Evolutionary conservation across 2,113 vertebrate genomes (phyloP), one percentile per base, ranked within the genome.

Genomic region (Lepisosteus osseus): DNA sequence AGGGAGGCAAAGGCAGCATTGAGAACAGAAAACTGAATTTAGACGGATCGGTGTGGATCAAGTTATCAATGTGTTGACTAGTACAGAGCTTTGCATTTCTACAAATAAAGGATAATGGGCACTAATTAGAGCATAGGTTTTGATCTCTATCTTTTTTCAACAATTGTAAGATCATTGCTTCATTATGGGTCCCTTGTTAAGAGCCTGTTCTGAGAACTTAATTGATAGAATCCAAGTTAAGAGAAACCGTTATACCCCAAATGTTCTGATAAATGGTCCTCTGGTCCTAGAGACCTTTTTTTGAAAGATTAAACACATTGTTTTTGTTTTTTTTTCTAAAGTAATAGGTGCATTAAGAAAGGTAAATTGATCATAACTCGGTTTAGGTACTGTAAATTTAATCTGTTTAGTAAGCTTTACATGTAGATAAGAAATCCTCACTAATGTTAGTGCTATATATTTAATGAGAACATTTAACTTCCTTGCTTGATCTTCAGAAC

Each of bases 331-430:
- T n/a, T 29, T 15, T 47, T 13, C 44, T 47, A 67, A 67, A 11
- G 65, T 67, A 6, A 65, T 43, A 43, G 3, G 63, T 65, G 11
- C 63, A 65, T 65, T 41, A 63, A 63, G 61, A 29, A 65, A 5
- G 42, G 42, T 65, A 44, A 3, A 43, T 65, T 65, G 63, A 65
- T 42, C 63, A 65, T 5, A 8, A 65, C 43, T n/a, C 3, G 43
- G 12, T 2, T 42, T 65, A 42, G 29, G 29, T 29, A 29, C 29
- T n/a, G 61, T 6, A 63, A 29, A 29, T 63, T 63, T 8, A 63
- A 9, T 63, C 8, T 9, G 2, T 15, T 29, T 5, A 63, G 8
- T 3, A 2, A 63, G 1, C 7, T 63, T 63, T 15, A 17, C 15
- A 29, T 14, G 17, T 2, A 4, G 8, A 63, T 1, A 3, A 29